These are phyloP conservation scores for Apogon talboti DNA, from an alignment of 2,797 vertebrate genomes.

Conservation along the genomic window DNA sequence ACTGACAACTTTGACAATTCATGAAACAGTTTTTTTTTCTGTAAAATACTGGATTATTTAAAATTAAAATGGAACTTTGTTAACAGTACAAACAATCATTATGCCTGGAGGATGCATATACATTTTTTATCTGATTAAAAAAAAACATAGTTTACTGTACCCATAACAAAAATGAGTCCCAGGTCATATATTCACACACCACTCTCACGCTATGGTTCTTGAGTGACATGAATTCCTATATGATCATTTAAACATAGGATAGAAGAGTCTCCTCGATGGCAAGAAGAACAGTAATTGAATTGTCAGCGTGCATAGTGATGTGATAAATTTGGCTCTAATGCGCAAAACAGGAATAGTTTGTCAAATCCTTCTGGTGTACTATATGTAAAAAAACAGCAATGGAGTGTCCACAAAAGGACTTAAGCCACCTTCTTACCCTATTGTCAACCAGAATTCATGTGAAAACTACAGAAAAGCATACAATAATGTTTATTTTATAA, in stretches of 20 bases:
- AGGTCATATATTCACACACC: conserved; percentile 3
- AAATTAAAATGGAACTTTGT: not conserved
- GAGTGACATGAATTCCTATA: conserved; percentile 9
- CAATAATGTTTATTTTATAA: not conserved
- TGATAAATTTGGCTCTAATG: conserved; percentile 48
- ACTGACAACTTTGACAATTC: not conserved
- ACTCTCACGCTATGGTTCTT: conserved; percentile 15
- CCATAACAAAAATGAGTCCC: conserved; percentile 20
- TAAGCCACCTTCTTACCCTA: not conserved
- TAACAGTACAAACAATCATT: conserved; percentile 4
- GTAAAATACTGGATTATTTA: conserved; percentile 5
- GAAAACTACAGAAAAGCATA: too few species aligned
- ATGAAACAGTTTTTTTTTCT: not conserved
- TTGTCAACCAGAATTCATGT: not conserved
- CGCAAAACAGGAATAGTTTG: not conserved
- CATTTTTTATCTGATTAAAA: conserved; percentile 25
- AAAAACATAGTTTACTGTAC: conserved; percentile 9
- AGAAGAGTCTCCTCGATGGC: not conserved
- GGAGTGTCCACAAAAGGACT: not conserved
- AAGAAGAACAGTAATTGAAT: conserved; percentile 39
- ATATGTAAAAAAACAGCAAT: conserved; percentile 11
- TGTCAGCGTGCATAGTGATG: conserved; percentile 48
- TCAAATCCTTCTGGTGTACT: conserved; percentile 22
- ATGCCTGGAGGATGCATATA: conserved; percentile 17
- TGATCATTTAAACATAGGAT: not conserved